Evolutionary conservation across 1,140 invertebrate genomes (phyloP), one percentile per base, ranked within the genome.

Genomic region (Wasmannia auropunctata): DNA sequence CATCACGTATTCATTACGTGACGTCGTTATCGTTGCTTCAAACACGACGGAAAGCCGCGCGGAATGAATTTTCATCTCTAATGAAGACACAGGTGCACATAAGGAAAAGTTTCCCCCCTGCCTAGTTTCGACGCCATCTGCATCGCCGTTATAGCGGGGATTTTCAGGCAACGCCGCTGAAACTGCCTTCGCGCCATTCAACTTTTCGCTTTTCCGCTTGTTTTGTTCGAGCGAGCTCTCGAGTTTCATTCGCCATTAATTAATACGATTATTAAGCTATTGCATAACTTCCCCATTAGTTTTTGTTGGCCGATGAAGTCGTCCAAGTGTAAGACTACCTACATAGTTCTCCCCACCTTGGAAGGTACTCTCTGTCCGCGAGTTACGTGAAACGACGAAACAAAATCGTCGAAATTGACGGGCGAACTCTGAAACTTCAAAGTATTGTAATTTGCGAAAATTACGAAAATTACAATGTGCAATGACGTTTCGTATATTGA

Each of bases 41-140:
- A 58, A 51, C 43, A 67, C 43, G 28, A 37, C 2, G n/a, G 34
- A 40, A 67, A 80, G 79, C 69, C 28, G 43, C 28, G 43, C 51
- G 67, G 79, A 60, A 74, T 83, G 49, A 83, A 83, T 83, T 83
- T 83, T 83, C 79, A 83, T 83, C 40, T 40, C 37, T 83, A 83
- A 83, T 60, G 67, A 74, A 83, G 67, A 83, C 77, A 40, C 79
- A 83, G 79, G 51, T 58, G 51, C 79, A 72, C 65, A 60, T 60
- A 81, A 72, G 31, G 63, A 83, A 83, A 83, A 60, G 79, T 83
- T 83, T 0, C 75, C n/a, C 25, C 14, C n/a, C 51, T 16, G 34
- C 31, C n/a, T 25, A 72, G 65, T 81, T 81, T 72, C 58, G 67
- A 72, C 54, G 51, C 28, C 67, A 83, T 74, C 67, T 46, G 79